Base-by-base conservation (phyloP, 2,888 invertebrate species). In the Heliothis peltigera region DNA sequence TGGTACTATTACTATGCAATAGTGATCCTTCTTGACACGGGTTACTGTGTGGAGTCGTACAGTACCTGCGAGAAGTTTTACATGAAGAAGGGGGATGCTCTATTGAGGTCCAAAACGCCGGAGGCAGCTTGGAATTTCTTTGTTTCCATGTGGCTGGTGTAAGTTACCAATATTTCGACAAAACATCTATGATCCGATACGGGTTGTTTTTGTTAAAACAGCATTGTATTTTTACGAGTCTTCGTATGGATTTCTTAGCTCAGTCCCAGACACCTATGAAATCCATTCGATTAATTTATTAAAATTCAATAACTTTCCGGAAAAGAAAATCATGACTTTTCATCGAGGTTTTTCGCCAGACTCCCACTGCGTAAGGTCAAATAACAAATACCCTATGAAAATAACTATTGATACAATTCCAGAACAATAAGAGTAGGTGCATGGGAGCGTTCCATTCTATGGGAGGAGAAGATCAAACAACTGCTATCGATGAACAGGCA, bases 111-210 rank as follows among this genome's bases (percentile, higher is more conserved):
- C 0, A 89, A 92, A 67, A 95, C 95, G 66, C 92, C 95, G 0
- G 95, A 95, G 65, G 95, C 96, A 0, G 95, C 95, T 59, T 94
- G 89, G 82, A 91, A 96, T 81, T 96, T 96, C 77, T 95, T 95
- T 64, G 93, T 94, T 6, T 90, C 89, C 49, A 95, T 96, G 94
- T 96, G 96, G 96, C 89, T 96, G 25, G 95, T 96, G 96, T 96
- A 79, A 84, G 87, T 1, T 22, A 39, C 44, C 1, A 22, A 19
- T 42, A 55, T 25, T 10, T 51, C 32, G 32, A 32, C 8, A 4
- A 32, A 32, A 32, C 32, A 32, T 32, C 2, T 32, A 12, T 8
- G 32, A 32, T 12, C 32, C 32, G 0, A 32, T 32, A 32, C n/a
- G n/a, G n/a, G 2, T 8, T 4, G 10, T 32, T 10, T 12, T 7